Base-by-base conservation (phyloP, 2,888 invertebrate genomes). In the Eurytoma californica region DNA sequence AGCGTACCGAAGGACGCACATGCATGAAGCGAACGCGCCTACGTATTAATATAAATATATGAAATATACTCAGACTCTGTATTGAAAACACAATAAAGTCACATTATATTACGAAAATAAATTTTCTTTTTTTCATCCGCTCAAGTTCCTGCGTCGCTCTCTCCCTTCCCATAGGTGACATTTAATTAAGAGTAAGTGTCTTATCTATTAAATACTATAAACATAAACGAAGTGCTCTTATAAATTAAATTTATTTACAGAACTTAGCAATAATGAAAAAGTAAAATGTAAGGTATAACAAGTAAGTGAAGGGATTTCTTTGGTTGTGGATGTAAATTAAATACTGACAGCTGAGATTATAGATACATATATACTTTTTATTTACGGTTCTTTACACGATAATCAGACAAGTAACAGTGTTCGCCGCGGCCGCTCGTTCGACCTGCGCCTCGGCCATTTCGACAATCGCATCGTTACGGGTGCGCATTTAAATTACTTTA, bases 331-430 rank as follows among this genome's bases (percentile, higher is more conserved):
- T 63, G 67, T 69, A 14, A 78, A 77, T 73, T 16, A 63, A 76
- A 53, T 39, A 72, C 70, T 55, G n/a, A 68, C 72, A 73, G 24
- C 65, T 78, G 51, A 80, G 80, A 78, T 69, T 81, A 83, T 82
- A 79, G 75, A 82, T 84, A 80, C 81, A 83, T 82, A 74, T 81
- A 83, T 83, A 82, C 80, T 83, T 80, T 85, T 87, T 87, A 87
- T 87, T 88, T 83, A 85, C 86, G 84, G 84, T 86, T 87, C 84
- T 87, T 87, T 88, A 89, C 87, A 89, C 86, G 86, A 89, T 88
- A 87, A 87, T 88, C 87, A 87, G 88, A 89, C 88, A 87, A 87
- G 84, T 88, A 88, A 88, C 87, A 87, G 87, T 86, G 86, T 86
- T 87, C 84, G 83, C 83, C 76, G 82, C 82, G 80, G 79, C 39